Percentiles rank a stretch among this genome's conserved stretches.
Evolutionary conservation across 2,888 invertebrate genomes (phyloP).

Genomic region (Drosophila formosana): DNA sequence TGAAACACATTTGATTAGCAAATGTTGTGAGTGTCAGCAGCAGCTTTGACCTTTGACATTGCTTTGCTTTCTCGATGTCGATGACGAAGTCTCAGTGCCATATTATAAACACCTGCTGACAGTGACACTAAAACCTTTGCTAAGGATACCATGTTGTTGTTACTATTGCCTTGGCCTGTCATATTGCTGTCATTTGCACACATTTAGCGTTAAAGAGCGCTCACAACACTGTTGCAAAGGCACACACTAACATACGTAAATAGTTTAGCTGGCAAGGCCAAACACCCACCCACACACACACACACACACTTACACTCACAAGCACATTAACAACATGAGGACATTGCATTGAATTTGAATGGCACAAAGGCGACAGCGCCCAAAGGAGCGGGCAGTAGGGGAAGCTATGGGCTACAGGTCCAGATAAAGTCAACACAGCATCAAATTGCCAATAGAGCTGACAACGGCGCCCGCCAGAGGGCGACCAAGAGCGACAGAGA

Average conservation of each 20-base stretch:
- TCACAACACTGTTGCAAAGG: conserved; percentile 62
- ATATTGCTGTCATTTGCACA: conserved; percentile 76
- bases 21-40: conserved; percentile 48
- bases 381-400: conserved; percentile 13
- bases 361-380: conserved; percentile 55
- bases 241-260: conserved; percentile 41
- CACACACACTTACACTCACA: not conserved
- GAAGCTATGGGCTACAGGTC: conserved; percentile 14
- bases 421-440: conserved; percentile 72
- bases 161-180: conserved; percentile 61
- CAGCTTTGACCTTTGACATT: conserved; percentile 62
- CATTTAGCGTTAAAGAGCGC: conserved; percentile 65
- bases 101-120: conserved; percentile 75
- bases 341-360: conserved; percentile 72
- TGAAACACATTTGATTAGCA: conserved; percentile 54
- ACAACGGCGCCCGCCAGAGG: not conserved
- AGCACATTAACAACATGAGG: conserved; percentile 15
- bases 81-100: conserved; percentile 11
- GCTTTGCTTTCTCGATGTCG: conserved; percentile 21
- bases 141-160: conserved; percentile 54
- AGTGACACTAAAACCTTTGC: conserved; percentile 75
- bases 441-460: conserved; percentile 63
- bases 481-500: not conserved
- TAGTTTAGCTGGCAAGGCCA: conserved; percentile 66
- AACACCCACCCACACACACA: conserved; percentile 20